Evolutionary conservation across 2,113 vertebrate genomes (phyloP), one percentile per base, ranked within the genome.

Genomic region (Uria lomvia): DNA sequence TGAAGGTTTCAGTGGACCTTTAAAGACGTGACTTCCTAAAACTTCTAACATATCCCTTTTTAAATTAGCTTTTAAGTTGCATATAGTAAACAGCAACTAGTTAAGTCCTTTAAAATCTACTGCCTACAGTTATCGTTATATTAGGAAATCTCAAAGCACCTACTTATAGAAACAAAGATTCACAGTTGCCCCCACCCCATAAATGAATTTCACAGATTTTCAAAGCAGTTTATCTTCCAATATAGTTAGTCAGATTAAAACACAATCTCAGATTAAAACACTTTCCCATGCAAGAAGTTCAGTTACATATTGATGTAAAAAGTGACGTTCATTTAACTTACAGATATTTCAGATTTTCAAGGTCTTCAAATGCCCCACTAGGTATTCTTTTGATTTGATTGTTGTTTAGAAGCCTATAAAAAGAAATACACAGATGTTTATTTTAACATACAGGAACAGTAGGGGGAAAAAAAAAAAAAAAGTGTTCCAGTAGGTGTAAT

Each of bases 321-420:
- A 80, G 15, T 22, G 3, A 36, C 27, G 42, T 52, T 77, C 45
- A 50, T 59, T 90, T 74, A 65, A 99, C 99, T 99, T 98, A 99
- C 99, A 99, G 99, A 98, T 99, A 99, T 98, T 99, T 99, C 75
- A 99, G 97, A 97, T 99, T 99, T 98, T 99, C 99, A 97, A 99
- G 96, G 97, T 99, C 99, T 98, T 99, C 99, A 94, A 99, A 99
- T 3, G 99, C 98, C 38, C 98, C 98, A 45, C 98, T 98, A 42
- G 99, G 99, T 91, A 99, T 98, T 97, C 98, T 98, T 98, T 98
- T 98, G 96, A 99, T 99, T 92, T 99, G 98, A 94, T 99, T 99
- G 97, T 99, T 99, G 98, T 99, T 99, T 89, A 99, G 98, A 93
- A 99, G 99, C 87, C 99, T 99, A 81, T 30, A 90, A 74, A 91